Evolutionary conservation across 2,113 vertebrate genomes (phyloP).

Genomic region (Nothocercus julius): DNA sequence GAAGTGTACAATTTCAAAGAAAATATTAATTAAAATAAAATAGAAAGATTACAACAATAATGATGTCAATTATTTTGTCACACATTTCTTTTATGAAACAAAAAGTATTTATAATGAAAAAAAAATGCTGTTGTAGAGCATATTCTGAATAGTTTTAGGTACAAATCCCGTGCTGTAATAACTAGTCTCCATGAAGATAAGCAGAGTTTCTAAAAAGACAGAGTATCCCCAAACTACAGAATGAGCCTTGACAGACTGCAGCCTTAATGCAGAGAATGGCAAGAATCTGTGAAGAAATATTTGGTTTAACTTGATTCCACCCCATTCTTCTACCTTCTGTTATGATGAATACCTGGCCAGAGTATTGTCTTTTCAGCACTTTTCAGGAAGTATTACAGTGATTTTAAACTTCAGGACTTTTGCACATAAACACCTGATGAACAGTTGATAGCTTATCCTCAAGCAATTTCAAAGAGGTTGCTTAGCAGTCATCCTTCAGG

Average conservation of each 20-base stretch:
- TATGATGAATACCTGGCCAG: not conserved
- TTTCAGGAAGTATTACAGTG: not conserved
- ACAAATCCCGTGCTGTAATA: not conserved
- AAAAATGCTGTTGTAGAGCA: not conserved
- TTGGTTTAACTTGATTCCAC: not conserved
- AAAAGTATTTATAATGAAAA: not conserved
- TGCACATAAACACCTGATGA: not conserved
- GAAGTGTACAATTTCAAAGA: not conserved
- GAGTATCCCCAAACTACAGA: not conserved
- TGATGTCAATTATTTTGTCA: not conserved
- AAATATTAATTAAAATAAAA: conserved; percentile 28
- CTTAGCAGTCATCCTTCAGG: not conserved
- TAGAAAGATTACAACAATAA: not conserved
- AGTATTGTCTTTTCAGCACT: not conserved
- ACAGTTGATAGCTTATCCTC: not conserved
- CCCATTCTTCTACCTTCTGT: not conserved
- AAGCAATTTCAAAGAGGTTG: not conserved
- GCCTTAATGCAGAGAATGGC: not conserved
- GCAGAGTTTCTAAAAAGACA: not conserved
- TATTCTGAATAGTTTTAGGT: not conserved
- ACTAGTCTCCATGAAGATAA: fast-evolving
- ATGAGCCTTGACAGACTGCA: not conserved
- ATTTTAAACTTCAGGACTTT: fast-evolving
- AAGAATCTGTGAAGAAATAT: not conserved
- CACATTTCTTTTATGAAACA: not conserved